Base-by-base conservation (phyloP, 1,140 invertebrate species). In the Radopholus similis region DNA sequence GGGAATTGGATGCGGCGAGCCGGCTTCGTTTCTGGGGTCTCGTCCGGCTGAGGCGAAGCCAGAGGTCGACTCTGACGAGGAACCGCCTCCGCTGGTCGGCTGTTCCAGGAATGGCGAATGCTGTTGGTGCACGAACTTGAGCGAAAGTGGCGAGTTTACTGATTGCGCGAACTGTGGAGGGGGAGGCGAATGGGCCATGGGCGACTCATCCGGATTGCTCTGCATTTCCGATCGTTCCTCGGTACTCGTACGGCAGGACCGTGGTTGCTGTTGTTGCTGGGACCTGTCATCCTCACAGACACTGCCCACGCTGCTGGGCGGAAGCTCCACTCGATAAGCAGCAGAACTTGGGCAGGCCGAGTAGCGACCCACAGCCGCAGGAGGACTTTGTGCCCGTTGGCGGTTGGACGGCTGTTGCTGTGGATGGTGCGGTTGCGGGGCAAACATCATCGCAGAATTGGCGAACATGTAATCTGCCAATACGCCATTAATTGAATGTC, bases 61-160 rank as follows among this genome's bases (percentile, higher is more conserved):
- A n/a, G 72, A 74, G 15, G 70, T 71, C 4, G 70, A 53, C 30
- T 69, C 70, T 13, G 73, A 76, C 35, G 72, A 76, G 18, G 74
- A 37, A 26, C 64, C 53, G 11, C 49, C 53, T 13, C 28, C 49
- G 40, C 64, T 26, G 34, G 30, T 40, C 21, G 23, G 42, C 30
- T 44, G 34, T 71, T 73, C 28, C n/a, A 26, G 18, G 35, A n/a
- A 55, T 64, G 34, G 2, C 15, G 13, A n/a, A 5, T 3, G 37
- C 5, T 75, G 71, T 49, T 73, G 40, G 32, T 40, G 11, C 9
- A 42, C 8, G 47, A 47, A n/a, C 9, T 66, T 56, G 42, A 23
- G 26, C 18, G 34, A 15, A 18, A 13, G 40, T 64, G 32, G 57
- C n/a, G n/a, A n/a, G n/a, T n/a, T n/a, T n/a, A n/a, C n/a, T n/a